Conservation (phyloP, 2,888 invertebrate genomes). For the Allophyes oxyacanthae region DNA sequence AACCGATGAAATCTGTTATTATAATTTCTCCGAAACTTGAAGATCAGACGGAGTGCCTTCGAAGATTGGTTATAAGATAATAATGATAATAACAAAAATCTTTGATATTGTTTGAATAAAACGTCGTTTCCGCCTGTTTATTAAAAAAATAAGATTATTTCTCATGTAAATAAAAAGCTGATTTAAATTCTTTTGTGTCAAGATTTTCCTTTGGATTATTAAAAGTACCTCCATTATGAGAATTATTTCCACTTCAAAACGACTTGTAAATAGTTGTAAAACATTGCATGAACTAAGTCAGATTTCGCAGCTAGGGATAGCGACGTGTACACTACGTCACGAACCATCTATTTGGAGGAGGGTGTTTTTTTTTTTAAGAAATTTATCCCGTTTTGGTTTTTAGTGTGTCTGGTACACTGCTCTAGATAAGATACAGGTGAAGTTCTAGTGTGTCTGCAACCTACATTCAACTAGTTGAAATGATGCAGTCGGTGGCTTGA, state of each 20-base stretch:
- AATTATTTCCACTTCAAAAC: background rate
- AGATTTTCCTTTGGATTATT: conserved; percentile 1
- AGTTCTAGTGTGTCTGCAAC: too few species aligned
- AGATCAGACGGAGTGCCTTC: conserved; percentile 3
- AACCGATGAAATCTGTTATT: conserved; percentile 51
- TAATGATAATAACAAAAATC: conserved; percentile 26
- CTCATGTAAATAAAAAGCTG: conserved; percentile 4
- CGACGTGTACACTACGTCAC: too few species aligned
- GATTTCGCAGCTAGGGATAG: too few species aligned
- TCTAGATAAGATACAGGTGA: too few species aligned
- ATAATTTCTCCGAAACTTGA: conserved; percentile 40
- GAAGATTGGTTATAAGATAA: conserved; percentile 11
- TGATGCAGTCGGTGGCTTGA: too few species aligned
- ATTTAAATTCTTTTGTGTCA: conserved; percentile 25
- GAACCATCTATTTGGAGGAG: too few species aligned
- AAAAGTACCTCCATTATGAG: background rate
- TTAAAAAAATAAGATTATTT: conserved; percentile 1
- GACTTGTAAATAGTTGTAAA: too few species aligned
- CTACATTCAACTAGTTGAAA: too few species aligned
- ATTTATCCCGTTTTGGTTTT: too few species aligned
- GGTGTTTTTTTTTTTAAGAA: too few species aligned
- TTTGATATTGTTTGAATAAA: conserved; percentile 13
- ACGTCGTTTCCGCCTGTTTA: conserved; percentile 6
- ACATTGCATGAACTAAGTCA: too few species aligned
- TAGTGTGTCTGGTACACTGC: too few species aligned